Base-by-base conservation (phyloP, 2,888 invertebrate species). In the Drosophila macrospina region DNA sequence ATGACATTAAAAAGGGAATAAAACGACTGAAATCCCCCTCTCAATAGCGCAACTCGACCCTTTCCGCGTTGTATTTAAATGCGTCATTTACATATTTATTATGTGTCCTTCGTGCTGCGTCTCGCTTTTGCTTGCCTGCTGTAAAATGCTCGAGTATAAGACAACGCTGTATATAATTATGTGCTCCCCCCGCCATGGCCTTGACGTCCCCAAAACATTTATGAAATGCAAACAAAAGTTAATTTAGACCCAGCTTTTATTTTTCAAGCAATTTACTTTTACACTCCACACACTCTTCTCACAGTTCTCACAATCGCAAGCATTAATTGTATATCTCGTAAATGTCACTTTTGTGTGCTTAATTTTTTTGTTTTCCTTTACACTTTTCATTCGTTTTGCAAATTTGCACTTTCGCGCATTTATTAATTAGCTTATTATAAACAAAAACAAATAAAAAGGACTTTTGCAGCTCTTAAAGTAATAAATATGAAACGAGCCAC, bases 231-330 rank as follows among this genome's bases (percentile, higher is more conserved):
- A 90, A 90, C 89, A 90, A 89, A 89, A 88, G 89, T 89, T 90
- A 89, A 89, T 90, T 89, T 90, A 80, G 85, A 78, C 78, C 80
- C 81, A 57, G 82, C 81, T 87, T 87, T 87, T 74, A 81, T 88
- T 89, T 89, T 80, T 85, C 90, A 90, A 89, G 87, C 88, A 90
- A 90, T 89, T 89, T 90, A 86, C 83, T 82, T 65, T 65, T 54
- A 48, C 42, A 54, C 37, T 41, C 28, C 1, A 15, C 20, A 6
- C 24, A 36, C 44, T 47, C 39, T 11, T n/a, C n/a, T n/a, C n/a
- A 20, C 24, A 16, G 42, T 32, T 39, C 44, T 37, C 24, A 20
- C 34, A 54, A 60, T 60, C 41, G 16, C 39, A 51, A 34, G 45
- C 64, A 45, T 67, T 67, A 68, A 67, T 56, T 69, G 64, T 60